Evolutionary conservation across 1,140 invertebrate species (phyloP).

Genomic region (Ptiloglossa arizonensis): DNA sequence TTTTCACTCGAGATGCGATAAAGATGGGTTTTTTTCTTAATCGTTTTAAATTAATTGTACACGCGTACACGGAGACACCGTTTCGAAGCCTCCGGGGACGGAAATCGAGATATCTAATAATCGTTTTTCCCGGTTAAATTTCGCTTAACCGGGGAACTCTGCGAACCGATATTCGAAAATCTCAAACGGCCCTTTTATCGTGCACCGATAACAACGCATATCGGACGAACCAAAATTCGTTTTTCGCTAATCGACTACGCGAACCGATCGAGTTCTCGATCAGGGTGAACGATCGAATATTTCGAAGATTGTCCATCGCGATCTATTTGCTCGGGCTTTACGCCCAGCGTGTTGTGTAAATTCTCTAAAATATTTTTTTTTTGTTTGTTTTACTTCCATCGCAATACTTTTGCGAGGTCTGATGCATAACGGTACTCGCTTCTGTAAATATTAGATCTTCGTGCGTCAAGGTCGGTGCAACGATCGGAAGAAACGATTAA

Average conservation of each 20-base stretch:
- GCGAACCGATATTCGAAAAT: no score
- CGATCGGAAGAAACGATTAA: constrained; percentile 15
- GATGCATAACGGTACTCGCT: constrained; percentile 34
- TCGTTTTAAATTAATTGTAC: no score
- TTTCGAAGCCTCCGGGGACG: no score
- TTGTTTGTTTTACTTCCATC: constrained; percentile 13
- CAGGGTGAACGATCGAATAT: not conserved
- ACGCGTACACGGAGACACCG: no score
- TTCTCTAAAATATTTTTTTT: not conserved
- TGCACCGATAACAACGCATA: not conserved
- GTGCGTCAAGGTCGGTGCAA: constrained; percentile 45
- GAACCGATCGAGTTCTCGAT: not conserved
- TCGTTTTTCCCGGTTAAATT: no score
- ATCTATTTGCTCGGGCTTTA: not conserved
- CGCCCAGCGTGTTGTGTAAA: constrained; percentile 13
- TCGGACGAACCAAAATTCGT: not conserved
- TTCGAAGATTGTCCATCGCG: not conserved
- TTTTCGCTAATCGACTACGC: not conserved
- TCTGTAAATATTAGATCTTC: constrained; percentile 58
- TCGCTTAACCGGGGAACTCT: not conserved
- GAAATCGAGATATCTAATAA: no score
- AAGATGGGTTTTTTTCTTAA: constrained; percentile 1
- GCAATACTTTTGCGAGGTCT: constrained; percentile 32
- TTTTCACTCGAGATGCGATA: not conserved
- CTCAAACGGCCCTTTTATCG: not conserved